Base-by-base conservation (phyloP, 1,140 invertebrate species). In the Drosophila suzukii region DNA sequence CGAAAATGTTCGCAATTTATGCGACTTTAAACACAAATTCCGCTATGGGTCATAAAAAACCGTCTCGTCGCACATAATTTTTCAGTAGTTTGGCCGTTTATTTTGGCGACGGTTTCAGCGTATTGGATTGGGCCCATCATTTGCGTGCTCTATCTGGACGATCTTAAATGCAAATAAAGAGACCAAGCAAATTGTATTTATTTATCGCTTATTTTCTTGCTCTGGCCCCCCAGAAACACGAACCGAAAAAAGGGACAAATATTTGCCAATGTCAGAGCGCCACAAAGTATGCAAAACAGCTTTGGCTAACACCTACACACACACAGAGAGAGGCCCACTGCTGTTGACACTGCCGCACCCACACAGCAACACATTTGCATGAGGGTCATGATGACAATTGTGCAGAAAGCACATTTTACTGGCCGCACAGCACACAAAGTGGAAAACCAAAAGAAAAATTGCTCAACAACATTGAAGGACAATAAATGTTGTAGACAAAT, bases 361-460 rank as follows among this genome's bases (percentile, higher is more conserved):
- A 41, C 46, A 61, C 59, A 62, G 15, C 27, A 13, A 38, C 30
- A 41, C 50, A 15, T 68, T 57, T 81, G 82, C 66, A 63, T 76
- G 60, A 88, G 83, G 83, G 83, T 88, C 83, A 86, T 82, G 83
- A 82, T 88, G 83, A 86, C 83, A 86, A 86, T 86, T 86, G 83
- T 62, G 65, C 63, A 88, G 62, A 86, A 86, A 88, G 85, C 82
- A 86, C 82, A 86, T 86, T 85, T 76, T 46, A 59, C 56, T 65
- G 61, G 51, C 70, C 60, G 17, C 43, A 8, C 32, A 5, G 27
- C 27, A 66, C 74, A 78, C 78, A 72, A 75, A 86, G 72, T 84
- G 83, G 79, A 79, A 82, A 76, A 76, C 75, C 83, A 88, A 88
- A 85, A 57, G 73, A 76, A 70, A 77, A 77, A 77, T 77, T 77